Percentiles rank a stretch among this genome's conserved stretches.
phyloP scores from a whole-genome alignment of 1,140 invertebrate species.

The Bicyclus anynana region DNA sequence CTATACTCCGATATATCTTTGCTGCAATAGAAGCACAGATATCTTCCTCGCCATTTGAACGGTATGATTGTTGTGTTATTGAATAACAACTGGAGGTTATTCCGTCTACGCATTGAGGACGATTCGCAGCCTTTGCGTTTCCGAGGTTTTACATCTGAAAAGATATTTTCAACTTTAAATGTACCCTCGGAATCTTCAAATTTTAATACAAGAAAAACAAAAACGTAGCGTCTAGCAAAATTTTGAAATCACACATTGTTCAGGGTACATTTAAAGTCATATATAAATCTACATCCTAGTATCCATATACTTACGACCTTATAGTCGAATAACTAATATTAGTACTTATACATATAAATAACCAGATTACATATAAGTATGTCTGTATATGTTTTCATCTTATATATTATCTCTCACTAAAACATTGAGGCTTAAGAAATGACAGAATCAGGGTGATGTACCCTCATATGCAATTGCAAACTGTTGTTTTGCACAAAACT shows the following conservation, averaged over 20 bases:
- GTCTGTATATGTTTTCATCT: no score
- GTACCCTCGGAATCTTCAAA: constrained; percentile 47
- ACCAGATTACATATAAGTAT: no score
- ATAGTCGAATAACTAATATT: no score
- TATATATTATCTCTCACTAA: not conserved
- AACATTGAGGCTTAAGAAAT: not conserved
- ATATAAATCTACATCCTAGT: no score
- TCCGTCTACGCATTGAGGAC: constrained; percentile 55
- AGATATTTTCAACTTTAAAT: constrained; percentile 61
- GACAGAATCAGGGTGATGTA: constrained; percentile 41
- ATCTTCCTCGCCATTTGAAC: constrained; percentile 69
- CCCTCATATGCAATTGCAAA: constrained; percentile 50
- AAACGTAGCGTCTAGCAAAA: not conserved
- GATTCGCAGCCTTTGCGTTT: constrained; percentile 56
- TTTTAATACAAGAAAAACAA: constrained; percentile 10
- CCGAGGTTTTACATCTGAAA: constrained; percentile 59
- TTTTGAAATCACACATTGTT: constrained; percentile 11
- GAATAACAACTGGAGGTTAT: constrained; percentile 60
- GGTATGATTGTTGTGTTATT: constrained; percentile 66
- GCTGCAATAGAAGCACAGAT: constrained; percentile 65
- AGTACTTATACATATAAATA: not conserved
- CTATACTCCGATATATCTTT: constrained; percentile 51
- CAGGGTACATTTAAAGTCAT: constrained; percentile 69
- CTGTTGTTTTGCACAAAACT: constrained; percentile 54
- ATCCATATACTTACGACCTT: no score